phyloP scores from a whole-genome alignment of 2,113 vertebrate species.

The Rissa tridactyla region DNA sequence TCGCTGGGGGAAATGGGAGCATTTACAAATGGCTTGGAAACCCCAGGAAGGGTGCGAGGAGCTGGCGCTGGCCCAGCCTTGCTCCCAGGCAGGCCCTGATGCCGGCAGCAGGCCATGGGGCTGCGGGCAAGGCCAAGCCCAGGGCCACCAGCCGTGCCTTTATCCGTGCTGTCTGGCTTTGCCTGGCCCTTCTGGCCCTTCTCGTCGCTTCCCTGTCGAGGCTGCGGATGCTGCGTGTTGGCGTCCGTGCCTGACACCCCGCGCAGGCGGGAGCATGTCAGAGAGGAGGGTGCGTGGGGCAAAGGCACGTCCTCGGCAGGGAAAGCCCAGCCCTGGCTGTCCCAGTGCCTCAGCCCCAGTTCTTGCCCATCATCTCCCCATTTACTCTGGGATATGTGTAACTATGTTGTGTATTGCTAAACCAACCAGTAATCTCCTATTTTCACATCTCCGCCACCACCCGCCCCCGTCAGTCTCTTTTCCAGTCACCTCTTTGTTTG shows the following conservation, averaged over 20 bases:
- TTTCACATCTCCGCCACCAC: neutral
- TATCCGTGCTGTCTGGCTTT: rapidly evolving
- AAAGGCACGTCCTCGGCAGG: rapidly evolving
- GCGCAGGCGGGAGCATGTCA: neutral
- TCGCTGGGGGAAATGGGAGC: rapidly evolving
- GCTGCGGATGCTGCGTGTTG: neutral
- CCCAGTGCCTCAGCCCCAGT: neutral
- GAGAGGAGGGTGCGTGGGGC: neutral
- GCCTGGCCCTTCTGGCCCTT: neutral
- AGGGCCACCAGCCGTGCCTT: rapidly evolving
- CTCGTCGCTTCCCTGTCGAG: rapidly evolving
- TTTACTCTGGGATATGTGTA: neutral
- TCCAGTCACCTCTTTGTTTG: neutral
- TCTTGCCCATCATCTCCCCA: rapidly evolving
- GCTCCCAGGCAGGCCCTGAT: neutral
- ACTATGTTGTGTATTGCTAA: neutral
- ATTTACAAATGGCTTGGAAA: neutral
- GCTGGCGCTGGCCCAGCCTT: neutral
- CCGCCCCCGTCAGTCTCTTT: neutral
- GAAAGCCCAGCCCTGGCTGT: rapidly evolving
- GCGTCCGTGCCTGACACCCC: rapidly evolving
- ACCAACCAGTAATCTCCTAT: neutral
- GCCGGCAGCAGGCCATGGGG: neutral
- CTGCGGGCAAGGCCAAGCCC: neutral
- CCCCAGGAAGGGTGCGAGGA: neutral